Conservation (phyloP, 2,113 vertebrate genomes). For the Clarias magur region DNA sequence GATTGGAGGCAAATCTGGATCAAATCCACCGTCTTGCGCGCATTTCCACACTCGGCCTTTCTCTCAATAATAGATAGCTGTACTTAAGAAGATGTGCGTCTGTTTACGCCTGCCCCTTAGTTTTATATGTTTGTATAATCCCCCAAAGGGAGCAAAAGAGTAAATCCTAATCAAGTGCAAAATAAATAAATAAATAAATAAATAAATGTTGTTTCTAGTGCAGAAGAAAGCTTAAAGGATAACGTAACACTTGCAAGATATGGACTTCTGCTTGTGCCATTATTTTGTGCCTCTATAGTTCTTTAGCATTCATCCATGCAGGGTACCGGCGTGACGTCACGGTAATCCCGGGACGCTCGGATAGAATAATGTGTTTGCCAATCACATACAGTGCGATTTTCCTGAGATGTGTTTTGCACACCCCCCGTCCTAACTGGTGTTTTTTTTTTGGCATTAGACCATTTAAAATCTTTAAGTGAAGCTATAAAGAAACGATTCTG, state of each 20-base stretch:
- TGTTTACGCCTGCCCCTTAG: slow-evolving; percentile 75
- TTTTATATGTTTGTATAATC: slow-evolving; percentile 81
- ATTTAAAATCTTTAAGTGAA: slow-evolving; percentile 39
- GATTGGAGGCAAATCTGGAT: slow-evolving; percentile 85
- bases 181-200: slow-evolving; percentile 51
- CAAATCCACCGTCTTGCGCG: slow-evolving; percentile 82
- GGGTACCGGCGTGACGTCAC: slow-evolving; percentile 94
- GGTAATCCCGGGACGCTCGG: slow-evolving; percentile 85
- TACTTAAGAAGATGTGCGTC: slow-evolving; percentile 79
- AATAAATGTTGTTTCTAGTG: slow-evolving; percentile 72
- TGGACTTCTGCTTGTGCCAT: slow-evolving; percentile 84
- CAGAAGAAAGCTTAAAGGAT: slow-evolving; percentile 84
- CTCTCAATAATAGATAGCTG: slow-evolving; percentile 88
- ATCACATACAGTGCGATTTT: slow-evolving; percentile 77
- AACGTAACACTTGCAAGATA: slow-evolving; percentile 85
- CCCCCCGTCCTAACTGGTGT: neutral
- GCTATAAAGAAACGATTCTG: neutral
- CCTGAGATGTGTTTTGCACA: slow-evolving; percentile 74
- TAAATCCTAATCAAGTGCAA: slow-evolving; percentile 75
- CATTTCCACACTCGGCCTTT: slow-evolving; percentile 84
- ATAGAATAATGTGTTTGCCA: slow-evolving; percentile 83
- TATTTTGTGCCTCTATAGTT: slow-evolving; percentile 89
- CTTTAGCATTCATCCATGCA: slow-evolving; percentile 88
- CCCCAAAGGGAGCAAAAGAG: slow-evolving; percentile 76
- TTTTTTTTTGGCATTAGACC: slow-evolving; percentile 54